These are phyloP conservation scores for Brachyptera risi DNA, from an alignment of 2,888 invertebrate genomes.

Conservation along the genomic window DNA sequence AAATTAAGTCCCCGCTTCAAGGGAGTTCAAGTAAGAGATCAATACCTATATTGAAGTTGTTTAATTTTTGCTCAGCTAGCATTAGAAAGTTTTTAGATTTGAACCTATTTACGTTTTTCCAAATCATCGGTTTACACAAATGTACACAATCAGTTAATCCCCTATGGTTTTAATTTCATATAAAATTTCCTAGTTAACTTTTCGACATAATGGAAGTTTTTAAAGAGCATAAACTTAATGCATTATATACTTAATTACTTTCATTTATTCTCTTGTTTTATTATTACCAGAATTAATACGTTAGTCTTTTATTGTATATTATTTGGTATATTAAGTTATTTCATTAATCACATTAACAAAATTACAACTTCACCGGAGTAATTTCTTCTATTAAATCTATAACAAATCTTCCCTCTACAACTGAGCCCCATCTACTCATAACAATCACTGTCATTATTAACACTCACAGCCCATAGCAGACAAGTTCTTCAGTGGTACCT, in stretches of 20 bases:
- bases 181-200: neutral
- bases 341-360: slow-evolving; percentile 1
- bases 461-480: slow-evolving; percentile 3
- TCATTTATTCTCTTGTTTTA: neutral
- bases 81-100: too few species aligned
- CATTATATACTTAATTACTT: neutral
- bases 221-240: neutral
- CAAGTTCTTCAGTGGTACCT: neutral
- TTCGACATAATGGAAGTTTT: neutral
- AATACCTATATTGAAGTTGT: too few species aligned
- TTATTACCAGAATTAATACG: neutral
- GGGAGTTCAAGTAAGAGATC: too few species aligned
- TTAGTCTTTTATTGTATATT: neutral
- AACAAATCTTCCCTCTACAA: slow-evolving; percentile 6
- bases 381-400: slow-evolving; percentile 16
- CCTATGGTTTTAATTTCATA: too few species aligned
- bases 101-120: too few species aligned
- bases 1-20: too few species aligned
- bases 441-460: neutral
- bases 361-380: slow-evolving; percentile 11
- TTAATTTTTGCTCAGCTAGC: too few species aligned
- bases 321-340: neutral
- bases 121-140: too few species aligned
- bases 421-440: neutral
- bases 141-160: too few species aligned